Base-by-base conservation (phyloP, 1,140 invertebrate genomes). In the Chironomus tepperi region DNA sequence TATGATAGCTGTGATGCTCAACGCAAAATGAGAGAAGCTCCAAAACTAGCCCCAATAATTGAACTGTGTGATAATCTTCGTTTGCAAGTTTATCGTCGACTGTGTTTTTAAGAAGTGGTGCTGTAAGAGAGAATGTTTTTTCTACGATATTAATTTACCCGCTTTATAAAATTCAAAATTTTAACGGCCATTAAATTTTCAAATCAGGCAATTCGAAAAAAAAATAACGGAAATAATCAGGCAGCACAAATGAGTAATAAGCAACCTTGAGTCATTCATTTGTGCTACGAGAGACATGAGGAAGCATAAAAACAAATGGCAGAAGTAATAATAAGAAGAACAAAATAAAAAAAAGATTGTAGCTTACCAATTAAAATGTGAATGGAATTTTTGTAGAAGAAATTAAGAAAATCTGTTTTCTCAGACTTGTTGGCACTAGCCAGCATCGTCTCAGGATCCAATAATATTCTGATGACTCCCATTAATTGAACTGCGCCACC, bases 401-500 rank as follows among this genome's bases (percentile, higher is more conserved):
- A 98, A 83, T 94, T 96, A 12, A 99, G 87, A 83, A 99, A 99
- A 83, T 99, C 97, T 42, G 94, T 91, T 82, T 99, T 98, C 85
- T 99, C 97, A 70, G 93, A 93, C 86, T 98, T 98, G 83, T 95
- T 97, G 73, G 92, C 89, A 74, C 92, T 90, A 70, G 93, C 91
- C 73, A 98, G 84, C 97, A 99, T 99, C 83, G 98, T 99, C 82
- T 99, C 98, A 18, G 98, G 98, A 85, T 99, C 98, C 34, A 99
- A 87, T 2, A 99, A 85, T 67, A 98, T 88, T 80, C 95, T 88
- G 19, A 99, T 84, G 42, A 99, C 95, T 47, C 94, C 94, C 86
- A 95, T 96, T 65, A 99, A 84, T 84, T 98, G 96, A 43, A 98
- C 93, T 73, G 97, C 97, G 78, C 96, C 95, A 70, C 97, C 97